phyloP scores from a whole-genome alignment of 2,888 invertebrate genomes.

The Pteria penguin region DNA sequence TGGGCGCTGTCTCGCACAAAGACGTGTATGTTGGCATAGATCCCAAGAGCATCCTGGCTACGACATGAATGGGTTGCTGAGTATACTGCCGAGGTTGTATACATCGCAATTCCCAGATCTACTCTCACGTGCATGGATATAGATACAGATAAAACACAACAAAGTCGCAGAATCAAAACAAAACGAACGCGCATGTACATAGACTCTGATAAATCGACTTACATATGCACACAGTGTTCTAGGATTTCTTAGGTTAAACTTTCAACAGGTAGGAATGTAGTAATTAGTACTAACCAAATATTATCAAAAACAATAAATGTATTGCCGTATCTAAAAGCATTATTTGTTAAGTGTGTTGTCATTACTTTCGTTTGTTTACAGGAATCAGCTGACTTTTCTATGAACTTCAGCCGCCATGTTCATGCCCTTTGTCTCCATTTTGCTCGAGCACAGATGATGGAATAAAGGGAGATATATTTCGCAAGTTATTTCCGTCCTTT shows the following conservation, averaged over 20 bases:
- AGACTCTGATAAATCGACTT: neutral
- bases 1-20: too few relatives aligned
- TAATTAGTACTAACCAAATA: too few relatives aligned
- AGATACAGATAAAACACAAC: neutral
- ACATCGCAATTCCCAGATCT: neutral
- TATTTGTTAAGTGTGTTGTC: too few relatives aligned
- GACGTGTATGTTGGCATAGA: too few relatives aligned
- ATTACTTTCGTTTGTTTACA: too few relatives aligned
- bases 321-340: too few relatives aligned
- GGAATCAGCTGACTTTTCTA: neutral
- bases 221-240: neutral
- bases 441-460: too few relatives aligned
- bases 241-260: too few relatives aligned
- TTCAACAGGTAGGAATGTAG: too few relatives aligned
- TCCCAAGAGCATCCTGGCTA: neutral
- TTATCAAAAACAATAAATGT: too few relatives aligned
- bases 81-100: neutral
- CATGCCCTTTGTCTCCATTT: neutral
- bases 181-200: neutral
- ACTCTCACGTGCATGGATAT: neutral
- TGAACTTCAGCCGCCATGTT: neutral
- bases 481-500: too few relatives aligned
- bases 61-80: neutral
- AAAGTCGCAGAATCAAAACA: neutral
- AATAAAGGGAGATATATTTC: too few relatives aligned